Evolutionary conservation across 2,797 vertebrate species (phyloP), one percentile per base, ranked within the genome.

Genomic region (Aythya fuligula): DNA sequence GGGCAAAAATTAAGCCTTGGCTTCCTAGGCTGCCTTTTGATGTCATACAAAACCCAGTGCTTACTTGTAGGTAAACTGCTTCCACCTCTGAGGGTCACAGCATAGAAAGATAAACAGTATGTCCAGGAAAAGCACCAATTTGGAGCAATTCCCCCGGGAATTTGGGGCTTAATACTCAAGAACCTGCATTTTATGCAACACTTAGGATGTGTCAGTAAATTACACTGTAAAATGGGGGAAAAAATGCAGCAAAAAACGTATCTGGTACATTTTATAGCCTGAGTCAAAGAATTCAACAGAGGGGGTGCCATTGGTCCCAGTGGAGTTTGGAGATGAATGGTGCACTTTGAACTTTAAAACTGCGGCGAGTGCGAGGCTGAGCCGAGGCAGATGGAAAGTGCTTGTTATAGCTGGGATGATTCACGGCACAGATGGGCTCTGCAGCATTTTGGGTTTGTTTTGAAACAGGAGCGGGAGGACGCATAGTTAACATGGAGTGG

Each of bases 381-480:
- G 84, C 73, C 14, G 66, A 82, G 87, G 67, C 93, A 96, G 90
- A 93, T 93, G 94, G 93, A 92, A 96, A 87, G 83, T 65, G 74
- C 61, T 81, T 3, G 66, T 93, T 94, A 85, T 72, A 81, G 70
- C 6, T 58, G 5, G 79, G 64, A 83, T 95, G 96, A 94, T 86
- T 96, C 92, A 92, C 71, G 53, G 85, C 94, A 67, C 93, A 96
- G 96, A 94, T 90, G 95, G 95, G 92, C 85, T 95, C 74, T 62
- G 89, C 85, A 8, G 20, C 5, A 4, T 51, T 87, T 76, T 43
- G 1, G 13, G 85, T 61, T 41, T 47, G 65, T 79, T 90, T 36
- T 3, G 56, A 65, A 81, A 47, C 11, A n/a, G 56, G 43, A 90
- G 82, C 24, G 1, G 86, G 87, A 91, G 85, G 73, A 62, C 19